Percentiles rank a stretch among this genome's conserved stretches.
phyloP scores from a whole-genome alignment of 2,888 invertebrate genomes.

The Clanis bilineata region DNA sequence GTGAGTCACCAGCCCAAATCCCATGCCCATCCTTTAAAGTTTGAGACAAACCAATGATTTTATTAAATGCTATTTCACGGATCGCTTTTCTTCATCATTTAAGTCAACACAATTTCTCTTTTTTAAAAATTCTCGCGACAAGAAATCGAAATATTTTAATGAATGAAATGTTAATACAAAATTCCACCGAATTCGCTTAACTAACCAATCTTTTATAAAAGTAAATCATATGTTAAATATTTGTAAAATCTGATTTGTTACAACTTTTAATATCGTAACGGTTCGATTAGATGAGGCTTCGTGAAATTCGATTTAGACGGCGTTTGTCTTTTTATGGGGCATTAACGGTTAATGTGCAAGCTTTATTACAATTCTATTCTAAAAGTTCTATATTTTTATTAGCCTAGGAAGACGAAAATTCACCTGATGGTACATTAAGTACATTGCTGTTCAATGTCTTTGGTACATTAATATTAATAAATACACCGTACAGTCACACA shows the following conservation, averaged over 20 bases:
- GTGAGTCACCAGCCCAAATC: no score
- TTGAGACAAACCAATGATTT: no score
- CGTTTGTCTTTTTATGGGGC: neutral
- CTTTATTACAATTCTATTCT: neutral
- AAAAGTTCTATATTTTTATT: neutral
- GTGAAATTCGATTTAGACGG: neutral
- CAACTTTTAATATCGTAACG: neutral
- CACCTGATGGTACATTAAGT: no score
- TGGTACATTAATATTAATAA: no score
- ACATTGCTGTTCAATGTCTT: no score
- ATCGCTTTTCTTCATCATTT: no score
- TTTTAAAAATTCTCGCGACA: neutral
- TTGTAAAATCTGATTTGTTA: neutral
- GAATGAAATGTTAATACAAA: neutral
- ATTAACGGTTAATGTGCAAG: slow-evolving; percentile 4
- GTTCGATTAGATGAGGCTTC: neutral
- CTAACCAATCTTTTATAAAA: neutral
- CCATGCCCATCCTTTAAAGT: no score
- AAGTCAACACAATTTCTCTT: neutral
- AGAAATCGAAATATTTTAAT: neutral
- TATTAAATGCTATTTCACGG: no score
- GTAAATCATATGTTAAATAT: neutral
- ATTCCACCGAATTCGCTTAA: neutral
- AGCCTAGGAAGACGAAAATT: neutral
- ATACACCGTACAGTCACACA: no score